Percentiles rank a stretch among this genome's conserved stretches.
Conservation (phyloP, 2,797 vertebrate species). For the Lophius americanus region DNA sequence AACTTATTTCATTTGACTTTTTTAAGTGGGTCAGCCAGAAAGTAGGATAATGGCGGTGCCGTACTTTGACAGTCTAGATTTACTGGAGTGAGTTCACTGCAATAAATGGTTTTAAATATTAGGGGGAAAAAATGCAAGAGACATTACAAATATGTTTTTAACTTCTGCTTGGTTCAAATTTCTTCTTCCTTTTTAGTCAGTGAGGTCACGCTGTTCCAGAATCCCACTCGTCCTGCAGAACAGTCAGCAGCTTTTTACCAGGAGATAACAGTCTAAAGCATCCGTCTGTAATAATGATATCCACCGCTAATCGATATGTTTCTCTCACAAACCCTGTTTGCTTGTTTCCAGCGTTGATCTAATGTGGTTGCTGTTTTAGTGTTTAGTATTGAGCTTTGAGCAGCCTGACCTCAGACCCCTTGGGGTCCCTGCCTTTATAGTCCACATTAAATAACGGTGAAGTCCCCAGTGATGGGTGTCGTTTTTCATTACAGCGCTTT, state of each 20-base stretch:
- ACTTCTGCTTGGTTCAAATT: constrained; percentile 24
- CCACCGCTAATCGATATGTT: constrained; percentile 23
- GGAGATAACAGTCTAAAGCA: constrained; percentile 11
- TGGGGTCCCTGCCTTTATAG: too few relatives aligned
- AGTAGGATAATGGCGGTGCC: constrained; percentile 7
- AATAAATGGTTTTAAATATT: constrained; percentile 24
- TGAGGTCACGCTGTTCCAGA: constrained; percentile 21
- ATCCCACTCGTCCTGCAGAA: constrained; percentile 17
- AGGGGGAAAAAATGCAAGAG: neutral
- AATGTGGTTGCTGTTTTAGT: too few relatives aligned
- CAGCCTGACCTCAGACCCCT: too few relatives aligned
- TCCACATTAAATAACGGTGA: too few relatives aligned
- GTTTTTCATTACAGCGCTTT: too few relatives aligned
- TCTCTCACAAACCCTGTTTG: neutral
- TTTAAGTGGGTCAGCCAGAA: constrained; percentile 46
- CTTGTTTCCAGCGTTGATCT: too few relatives aligned
- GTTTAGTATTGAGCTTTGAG: too few relatives aligned
- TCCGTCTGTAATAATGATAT: constrained; percentile 25
- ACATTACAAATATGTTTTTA: constrained; percentile 8
- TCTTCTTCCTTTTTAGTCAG: constrained; percentile 8
- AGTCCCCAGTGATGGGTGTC: too few relatives aligned
- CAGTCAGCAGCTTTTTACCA: constrained; percentile 26
- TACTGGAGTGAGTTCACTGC: constrained; percentile 15
- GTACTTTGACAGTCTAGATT: constrained; percentile 20
- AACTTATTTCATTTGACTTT: constrained; percentile 16